Evolutionary conservation across 2,888 invertebrate genomes (phyloP).

Genomic region (Hyppa rectilinea): DNA sequence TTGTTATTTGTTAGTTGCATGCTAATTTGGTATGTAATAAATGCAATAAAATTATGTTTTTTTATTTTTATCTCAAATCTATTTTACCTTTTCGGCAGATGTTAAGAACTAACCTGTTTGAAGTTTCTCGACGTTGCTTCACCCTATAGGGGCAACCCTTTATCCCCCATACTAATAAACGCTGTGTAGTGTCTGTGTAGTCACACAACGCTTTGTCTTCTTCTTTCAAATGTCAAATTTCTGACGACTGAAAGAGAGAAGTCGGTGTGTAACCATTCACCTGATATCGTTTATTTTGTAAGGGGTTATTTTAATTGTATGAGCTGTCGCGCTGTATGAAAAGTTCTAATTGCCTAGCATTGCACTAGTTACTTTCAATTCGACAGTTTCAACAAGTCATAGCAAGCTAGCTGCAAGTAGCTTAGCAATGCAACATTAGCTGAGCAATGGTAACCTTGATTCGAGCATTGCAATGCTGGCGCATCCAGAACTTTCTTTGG

Average conservation of each 20-base stretch:
- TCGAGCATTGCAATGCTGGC: not conserved
- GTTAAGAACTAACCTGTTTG: no score
- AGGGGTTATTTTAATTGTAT: no score
- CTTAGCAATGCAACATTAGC: not conserved
- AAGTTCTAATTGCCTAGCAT: not conserved
- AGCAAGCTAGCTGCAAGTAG: not conserved
- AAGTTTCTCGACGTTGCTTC: no score
- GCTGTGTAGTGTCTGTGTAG: no score
- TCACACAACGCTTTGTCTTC: no score
- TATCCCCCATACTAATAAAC: no score
- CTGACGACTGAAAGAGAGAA: no score
- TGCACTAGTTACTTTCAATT: not conserved
- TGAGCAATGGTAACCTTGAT: not conserved
- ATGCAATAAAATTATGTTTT: slow-evolving; percentile 73
- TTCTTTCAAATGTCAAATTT: no score
- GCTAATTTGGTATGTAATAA: slow-evolving; percentile 75
- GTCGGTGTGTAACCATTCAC: no score
- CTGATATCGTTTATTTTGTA: no score
- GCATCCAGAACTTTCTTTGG: not conserved
- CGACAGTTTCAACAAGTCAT: not conserved
- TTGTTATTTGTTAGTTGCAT: slow-evolving; percentile 84
- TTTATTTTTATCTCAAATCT: slow-evolving; percentile 17
- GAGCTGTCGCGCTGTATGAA: no score
- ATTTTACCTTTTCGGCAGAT: not conserved
- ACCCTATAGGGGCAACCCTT: no score